Evolutionary conservation across 2,888 invertebrate genomes (phyloP), one percentile per base, ranked within the genome.

Genomic region (Ashinkailepas kermadecensis): DNA sequence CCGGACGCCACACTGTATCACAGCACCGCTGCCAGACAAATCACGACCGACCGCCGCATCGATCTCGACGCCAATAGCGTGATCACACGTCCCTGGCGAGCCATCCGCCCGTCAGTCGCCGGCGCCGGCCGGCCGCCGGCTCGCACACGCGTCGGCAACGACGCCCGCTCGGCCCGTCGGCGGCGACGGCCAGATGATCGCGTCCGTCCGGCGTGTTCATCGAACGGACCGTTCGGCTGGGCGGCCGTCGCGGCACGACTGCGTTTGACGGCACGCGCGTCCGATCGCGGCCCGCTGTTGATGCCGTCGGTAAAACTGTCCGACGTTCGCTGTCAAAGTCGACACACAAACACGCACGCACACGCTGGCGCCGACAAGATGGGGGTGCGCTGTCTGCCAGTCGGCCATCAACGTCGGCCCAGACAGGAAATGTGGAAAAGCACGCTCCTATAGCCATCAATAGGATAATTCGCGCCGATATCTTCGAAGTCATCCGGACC

Each of bases 381-480:
- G 54, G 74, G 54, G 74, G 11, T 11, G 56, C 54, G 74, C 74
- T 21, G 74, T 56, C 74, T 21, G 54, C 56, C 54, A 2, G 39
- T 6, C 74, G 74, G 15, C 74, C 74, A 74, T 74, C 74, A 74
- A 21, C 74, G 74, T 56, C 74, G 18, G 56, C 21, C 18, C 18
- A 8, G 54, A 21, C 74, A 74, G 74, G 74, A 74, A 74, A n/a
- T 56, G 54, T 3, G 15, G 21, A 54, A 3, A 7, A 8, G 7
- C 74, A 74, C 74, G 74, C 74, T 21, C 56, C 74, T 74, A 54
- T 56, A 21, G 21, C 10, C 74, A 21, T 56, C 74, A 74, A 74
- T 74, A n/a, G 74, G 54, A 21, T 18, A 18, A 74, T 54, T 74
- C 54, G 54, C 74, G 74, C 74, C 74, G 74, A 74, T 54, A 74